Evolutionary conservation across 2,888 invertebrate species (phyloP).

Genomic region (Papilio protenor): DNA sequence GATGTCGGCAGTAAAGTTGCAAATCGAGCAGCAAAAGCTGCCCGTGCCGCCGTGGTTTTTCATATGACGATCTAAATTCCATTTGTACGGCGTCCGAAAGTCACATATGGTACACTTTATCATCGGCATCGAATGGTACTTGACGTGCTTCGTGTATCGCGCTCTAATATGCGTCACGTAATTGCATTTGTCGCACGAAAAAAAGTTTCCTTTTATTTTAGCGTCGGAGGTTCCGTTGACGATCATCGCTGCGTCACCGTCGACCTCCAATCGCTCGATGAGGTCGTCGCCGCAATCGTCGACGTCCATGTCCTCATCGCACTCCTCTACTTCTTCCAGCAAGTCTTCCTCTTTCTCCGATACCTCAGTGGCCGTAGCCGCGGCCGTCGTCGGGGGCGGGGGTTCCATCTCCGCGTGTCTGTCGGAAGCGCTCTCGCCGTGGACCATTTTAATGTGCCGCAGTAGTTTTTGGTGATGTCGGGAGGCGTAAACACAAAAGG

Average conservation of each 20-base stretch:
- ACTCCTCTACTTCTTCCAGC: constrained; percentile 77
- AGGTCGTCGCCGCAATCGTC: constrained; percentile 73
- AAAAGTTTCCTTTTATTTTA: constrained; percentile 91
- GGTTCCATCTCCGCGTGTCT: constrained; percentile 52
- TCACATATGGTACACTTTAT: constrained; percentile 97
- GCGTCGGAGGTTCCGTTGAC: constrained; percentile 91
- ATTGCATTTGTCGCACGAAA: constrained; percentile 95
- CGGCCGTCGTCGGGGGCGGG: constrained; percentile 55
- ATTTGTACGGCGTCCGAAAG: constrained; percentile 95
- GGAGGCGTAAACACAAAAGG: constrained; percentile 94
- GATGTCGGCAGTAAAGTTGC: constrained; percentile 96
- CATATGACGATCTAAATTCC: constrained; percentile 97
- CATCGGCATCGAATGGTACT: constrained; percentile 97
- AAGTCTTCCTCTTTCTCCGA: constrained; percentile 71
- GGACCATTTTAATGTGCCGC: constrained; percentile 93
- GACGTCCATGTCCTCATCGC: constrained; percentile 73
- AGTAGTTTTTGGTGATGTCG: constrained; percentile 94
- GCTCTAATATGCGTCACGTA: constrained; percentile 96
- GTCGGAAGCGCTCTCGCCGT: constrained; percentile 61
- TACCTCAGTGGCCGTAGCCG: constrained; percentile 47
- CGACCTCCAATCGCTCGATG: constrained; percentile 84
- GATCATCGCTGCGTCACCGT: constrained; percentile 85
- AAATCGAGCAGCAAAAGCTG: constrained; percentile 93
- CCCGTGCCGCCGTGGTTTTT: constrained; percentile 95
- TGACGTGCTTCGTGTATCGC: constrained; percentile 95